Evolutionary conservation across 2,797 vertebrate species (phyloP), one percentile per base, ranked within the genome.

Genomic region (Lepilemur ruficaudatus): DNA sequence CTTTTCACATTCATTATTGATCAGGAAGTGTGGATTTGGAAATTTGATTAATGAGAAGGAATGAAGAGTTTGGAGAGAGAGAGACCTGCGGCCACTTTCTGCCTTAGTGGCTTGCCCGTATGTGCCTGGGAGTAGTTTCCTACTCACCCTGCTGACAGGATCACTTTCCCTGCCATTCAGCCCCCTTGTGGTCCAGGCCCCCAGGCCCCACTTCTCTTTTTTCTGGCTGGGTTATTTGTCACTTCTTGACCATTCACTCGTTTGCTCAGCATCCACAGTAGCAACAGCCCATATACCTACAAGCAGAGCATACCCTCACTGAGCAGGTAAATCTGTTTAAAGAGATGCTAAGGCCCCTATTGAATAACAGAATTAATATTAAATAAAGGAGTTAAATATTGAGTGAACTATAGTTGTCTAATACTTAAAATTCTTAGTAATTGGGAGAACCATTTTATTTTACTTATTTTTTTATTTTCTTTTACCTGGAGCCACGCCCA

Each of bases 371-470:
- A 88, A 61, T 63, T 80, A 92, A 67, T 75, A 90, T 41, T 61
- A 32, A 89, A 61, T 65, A 38, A 23, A 61, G 92, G 30, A 90
- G 5, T 75, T 90, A 38, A 93, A 92, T 80, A 87, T 46, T 73
- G 80, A 81, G 50, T 88, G 89, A 80, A 81, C 6, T 89, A 20
- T 82, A 52, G 41, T 90, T 84, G 28, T 73, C 48, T 92, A n/a
- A 30, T 93, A 50, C 52, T 59, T 90, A 92, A 4, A 30, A 35
- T 95, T 95, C 84, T 43, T 22, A 89, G 35, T 91, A 92, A 80
- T 7, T 69, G 63, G 79, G 70, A 72, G 38, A 69, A 72, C 5
- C 30, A 30, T 83, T 96, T 95, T 88, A 90, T 80, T 96, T 95
- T 85, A 90, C 23, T 57, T 57, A 57, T 57, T 57, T 57, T 57